phyloP scores from a whole-genome alignment of 2,113 vertebrate species.

The Spilogale gracilis region DNA sequence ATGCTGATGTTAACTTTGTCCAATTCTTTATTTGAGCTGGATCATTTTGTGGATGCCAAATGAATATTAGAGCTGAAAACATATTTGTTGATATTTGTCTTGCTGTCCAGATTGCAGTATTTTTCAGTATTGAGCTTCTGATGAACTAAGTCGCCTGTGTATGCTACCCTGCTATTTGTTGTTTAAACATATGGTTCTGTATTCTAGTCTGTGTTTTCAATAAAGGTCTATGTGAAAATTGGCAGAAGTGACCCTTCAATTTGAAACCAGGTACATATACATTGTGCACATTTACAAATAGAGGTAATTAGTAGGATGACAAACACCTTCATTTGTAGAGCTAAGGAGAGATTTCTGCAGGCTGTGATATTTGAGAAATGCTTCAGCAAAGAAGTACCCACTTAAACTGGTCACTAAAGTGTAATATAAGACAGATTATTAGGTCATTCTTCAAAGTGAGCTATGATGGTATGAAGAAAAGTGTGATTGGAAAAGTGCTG shows the following conservation, averaged over 20 bases:
- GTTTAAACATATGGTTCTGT: constrained; percentile 73
- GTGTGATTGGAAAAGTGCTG: background rate
- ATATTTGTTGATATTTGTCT: constrained; percentile 72
- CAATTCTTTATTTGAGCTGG: constrained; percentile 67
- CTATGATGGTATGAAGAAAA: constrained; percentile 14
- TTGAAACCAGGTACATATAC: constrained; percentile 36
- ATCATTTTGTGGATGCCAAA: constrained; percentile 77
- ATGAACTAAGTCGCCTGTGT: constrained; percentile 54
- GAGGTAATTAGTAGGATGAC: background rate
- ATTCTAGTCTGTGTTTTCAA: constrained; percentile 78
- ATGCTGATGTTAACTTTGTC: constrained; percentile 72
- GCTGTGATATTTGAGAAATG: background rate
- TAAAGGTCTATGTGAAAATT: constrained; percentile 76
- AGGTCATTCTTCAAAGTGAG: constrained; percentile 20
- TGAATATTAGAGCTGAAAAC: constrained; percentile 77
- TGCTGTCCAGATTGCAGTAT: constrained; percentile 69
- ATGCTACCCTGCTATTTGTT: constrained; percentile 66
- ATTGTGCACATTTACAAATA: background rate
- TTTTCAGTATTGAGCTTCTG: constrained; percentile 73
- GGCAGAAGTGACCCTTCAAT: constrained; percentile 70
- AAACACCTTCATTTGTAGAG: background rate
- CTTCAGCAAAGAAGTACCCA: background rate
- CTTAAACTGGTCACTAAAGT: constrained; percentile 18
- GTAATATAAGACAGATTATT: constrained; percentile 16
- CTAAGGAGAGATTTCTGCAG: constrained; percentile 10